phyloP scores from a whole-genome alignment of 2,888 invertebrate species.

The Tupiocoris notatus region DNA sequence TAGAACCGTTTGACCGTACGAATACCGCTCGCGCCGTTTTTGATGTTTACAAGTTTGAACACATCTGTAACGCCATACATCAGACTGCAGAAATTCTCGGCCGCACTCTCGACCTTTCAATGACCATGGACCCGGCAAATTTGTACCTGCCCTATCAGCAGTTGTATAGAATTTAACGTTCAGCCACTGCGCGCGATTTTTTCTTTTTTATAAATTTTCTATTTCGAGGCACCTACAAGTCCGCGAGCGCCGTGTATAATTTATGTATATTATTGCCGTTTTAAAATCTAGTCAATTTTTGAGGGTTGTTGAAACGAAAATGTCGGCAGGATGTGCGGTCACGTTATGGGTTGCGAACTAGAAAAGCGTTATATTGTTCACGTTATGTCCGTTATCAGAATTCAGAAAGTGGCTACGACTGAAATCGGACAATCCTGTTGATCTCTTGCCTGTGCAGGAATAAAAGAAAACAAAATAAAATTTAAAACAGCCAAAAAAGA shows the following conservation, averaged over 20 bases:
- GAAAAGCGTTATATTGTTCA: neutral
- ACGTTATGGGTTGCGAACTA: too few species aligned
- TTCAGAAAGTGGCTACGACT: too few species aligned
- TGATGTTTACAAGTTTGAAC: slow-evolving; percentile 73
- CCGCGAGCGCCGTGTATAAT: too few species aligned
- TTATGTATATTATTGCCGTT: too few species aligned
- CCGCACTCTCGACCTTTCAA: slow-evolving; percentile 55
- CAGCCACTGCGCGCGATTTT: too few species aligned
- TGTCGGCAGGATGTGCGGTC: too few species aligned
- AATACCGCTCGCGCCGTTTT: slow-evolving; percentile 95
- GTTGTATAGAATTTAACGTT: neutral
- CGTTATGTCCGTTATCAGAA: too few species aligned
- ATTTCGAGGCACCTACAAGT: too few species aligned
- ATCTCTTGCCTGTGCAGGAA: neutral
- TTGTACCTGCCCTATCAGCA: neutral
- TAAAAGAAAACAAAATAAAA: slow-evolving; percentile 1
- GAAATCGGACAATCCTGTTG: too few species aligned
- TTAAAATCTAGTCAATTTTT: too few species aligned
- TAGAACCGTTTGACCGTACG: slow-evolving; percentile 93
- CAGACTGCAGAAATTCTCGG: slow-evolving; percentile 64
- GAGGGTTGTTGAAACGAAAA: too few species aligned
- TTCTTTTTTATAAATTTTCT: too few species aligned
- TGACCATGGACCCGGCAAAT: slow-evolving; percentile 52
- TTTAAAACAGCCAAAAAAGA: slow-evolving; percentile 8
- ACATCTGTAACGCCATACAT: slow-evolving; percentile 56